These are phyloP conservation scores for Drosophila aff. DNA, from an alignment of 1,140 invertebrate genomes.

Conservation along the genomic window DNA sequence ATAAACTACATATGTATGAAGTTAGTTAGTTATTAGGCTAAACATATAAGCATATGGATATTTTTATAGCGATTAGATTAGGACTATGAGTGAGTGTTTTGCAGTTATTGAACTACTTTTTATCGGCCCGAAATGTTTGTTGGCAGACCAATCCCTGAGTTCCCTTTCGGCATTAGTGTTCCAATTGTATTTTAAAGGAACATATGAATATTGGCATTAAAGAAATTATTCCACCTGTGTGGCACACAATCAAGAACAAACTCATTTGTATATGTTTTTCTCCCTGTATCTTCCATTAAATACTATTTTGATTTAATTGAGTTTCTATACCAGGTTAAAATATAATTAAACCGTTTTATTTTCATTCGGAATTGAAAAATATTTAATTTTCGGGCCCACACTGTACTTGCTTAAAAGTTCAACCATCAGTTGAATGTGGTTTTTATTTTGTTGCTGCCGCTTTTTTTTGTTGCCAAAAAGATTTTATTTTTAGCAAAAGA, in stretches of 20 bases:
- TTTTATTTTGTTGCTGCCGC: slow-evolving; percentile 2
- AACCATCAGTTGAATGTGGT: slow-evolving; percentile 28
- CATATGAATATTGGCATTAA: not conserved
- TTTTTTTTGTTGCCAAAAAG: slow-evolving; percentile 19
- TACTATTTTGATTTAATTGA: not conserved
- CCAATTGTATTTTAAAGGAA: not conserved
- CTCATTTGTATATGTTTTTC: too few relatives aligned
- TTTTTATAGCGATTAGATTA: slow-evolving; percentile 31
- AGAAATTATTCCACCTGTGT: slow-evolving; percentile 10
- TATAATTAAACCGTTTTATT: too few relatives aligned
- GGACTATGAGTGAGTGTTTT: not conserved
- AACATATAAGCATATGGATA: slow-evolving; percentile 11
- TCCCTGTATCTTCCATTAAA: too few relatives aligned
- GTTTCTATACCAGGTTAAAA: not conserved
- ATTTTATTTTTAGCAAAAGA: slow-evolving; percentile 57
- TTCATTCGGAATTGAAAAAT: not conserved
- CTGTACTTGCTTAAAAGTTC: slow-evolving; percentile 18
- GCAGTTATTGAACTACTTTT: not conserved
- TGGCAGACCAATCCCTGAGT: not conserved
- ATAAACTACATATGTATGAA: not conserved
- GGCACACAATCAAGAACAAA: not conserved
- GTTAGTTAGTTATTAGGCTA: not conserved
- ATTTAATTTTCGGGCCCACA: not conserved
- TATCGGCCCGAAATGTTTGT: slow-evolving; percentile 5
- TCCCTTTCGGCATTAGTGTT: not conserved